Evolutionary conservation across 2,797 vertebrate species (phyloP).

Genomic region (Polyboroides typus): DNA sequence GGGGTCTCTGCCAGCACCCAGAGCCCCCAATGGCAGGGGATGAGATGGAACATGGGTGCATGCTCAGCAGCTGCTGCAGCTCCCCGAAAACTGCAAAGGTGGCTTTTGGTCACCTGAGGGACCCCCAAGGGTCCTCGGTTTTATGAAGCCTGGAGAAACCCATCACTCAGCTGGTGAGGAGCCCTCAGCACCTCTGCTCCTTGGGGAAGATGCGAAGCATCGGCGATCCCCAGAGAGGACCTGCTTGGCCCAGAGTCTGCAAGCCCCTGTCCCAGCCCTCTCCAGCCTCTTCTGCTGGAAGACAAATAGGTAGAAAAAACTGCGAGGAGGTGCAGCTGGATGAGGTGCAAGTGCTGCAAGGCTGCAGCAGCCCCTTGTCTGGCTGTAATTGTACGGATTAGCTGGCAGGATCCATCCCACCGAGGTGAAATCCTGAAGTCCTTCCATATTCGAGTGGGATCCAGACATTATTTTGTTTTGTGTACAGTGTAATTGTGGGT

Average conservation of each 20-base stretch:
- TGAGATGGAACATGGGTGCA: fast-evolving
- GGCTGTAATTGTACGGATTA: background rate
- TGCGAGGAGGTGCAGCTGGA: background rate
- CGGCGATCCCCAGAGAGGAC: background rate
- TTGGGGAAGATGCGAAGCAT: background rate
- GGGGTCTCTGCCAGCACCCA: background rate
- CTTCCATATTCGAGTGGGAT: background rate
- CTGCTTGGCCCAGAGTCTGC: background rate
- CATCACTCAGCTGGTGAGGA: background rate
- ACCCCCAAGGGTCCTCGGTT: background rate
- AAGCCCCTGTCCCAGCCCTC: background rate
- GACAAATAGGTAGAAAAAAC: background rate
- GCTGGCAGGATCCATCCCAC: background rate
- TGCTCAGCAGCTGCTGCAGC: background rate
- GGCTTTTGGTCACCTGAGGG: background rate
- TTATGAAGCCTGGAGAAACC: background rate
- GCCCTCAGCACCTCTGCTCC: background rate
- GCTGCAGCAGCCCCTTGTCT: background rate
- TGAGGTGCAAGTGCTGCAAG: too few species aligned
- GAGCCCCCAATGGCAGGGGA: fast-evolving
- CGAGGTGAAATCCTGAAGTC: background rate
- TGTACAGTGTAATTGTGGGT: background rate
- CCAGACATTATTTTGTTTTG: background rate
- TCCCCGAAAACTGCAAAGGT: background rate
- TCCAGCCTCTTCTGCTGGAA: background rate